phyloP scores from a whole-genome alignment of 1,140 invertebrate species.

The Hormaphis cornu region DNA sequence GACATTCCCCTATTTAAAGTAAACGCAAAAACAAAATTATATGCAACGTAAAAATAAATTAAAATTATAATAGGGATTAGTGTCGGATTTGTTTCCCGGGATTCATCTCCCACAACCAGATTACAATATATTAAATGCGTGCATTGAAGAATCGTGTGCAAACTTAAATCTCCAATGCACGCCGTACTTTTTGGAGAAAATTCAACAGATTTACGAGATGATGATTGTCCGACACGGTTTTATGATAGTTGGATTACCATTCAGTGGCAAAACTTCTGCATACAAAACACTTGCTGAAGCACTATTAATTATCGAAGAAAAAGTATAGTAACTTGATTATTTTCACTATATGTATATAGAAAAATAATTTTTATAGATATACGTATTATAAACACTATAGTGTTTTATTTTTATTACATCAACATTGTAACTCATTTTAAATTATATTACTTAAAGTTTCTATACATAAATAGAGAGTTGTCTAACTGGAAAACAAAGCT shows the following conservation, averaged over 20 bases:
- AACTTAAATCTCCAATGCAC: conserved; percentile 72
- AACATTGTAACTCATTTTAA: too few relatives aligned
- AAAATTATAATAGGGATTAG: conserved; percentile 60
- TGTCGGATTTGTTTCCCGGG: conserved; percentile 83
- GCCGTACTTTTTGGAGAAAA: conserved; percentile 77
- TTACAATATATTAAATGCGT: conserved; percentile 51
- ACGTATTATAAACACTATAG: background rate
- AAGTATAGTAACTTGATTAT: conserved; percentile 45
- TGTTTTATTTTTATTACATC: too few relatives aligned
- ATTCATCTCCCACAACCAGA: conserved; percentile 64
- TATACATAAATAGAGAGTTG: too few relatives aligned
- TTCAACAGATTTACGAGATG: conserved; percentile 91
- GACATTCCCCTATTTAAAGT: conserved; percentile 79
- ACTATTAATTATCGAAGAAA: conserved; percentile 67
- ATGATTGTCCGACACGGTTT: conserved; percentile 83
- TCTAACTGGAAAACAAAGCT: too few relatives aligned
- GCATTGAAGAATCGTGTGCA: conserved; percentile 54
- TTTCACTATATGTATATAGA: background rate
- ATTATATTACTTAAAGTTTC: too few relatives aligned
- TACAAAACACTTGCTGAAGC: conserved; percentile 70
- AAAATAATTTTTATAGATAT: background rate
- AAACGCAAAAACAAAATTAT: conserved; percentile 35
- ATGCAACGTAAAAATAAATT: background rate
- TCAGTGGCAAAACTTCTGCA: conserved; percentile 72
- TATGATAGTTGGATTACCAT: conserved; percentile 85